These are phyloP conservation scores for Lochmaea crataegi DNA, from an alignment of 2,888 invertebrate genomes.

Conservation along the genomic window DNA sequence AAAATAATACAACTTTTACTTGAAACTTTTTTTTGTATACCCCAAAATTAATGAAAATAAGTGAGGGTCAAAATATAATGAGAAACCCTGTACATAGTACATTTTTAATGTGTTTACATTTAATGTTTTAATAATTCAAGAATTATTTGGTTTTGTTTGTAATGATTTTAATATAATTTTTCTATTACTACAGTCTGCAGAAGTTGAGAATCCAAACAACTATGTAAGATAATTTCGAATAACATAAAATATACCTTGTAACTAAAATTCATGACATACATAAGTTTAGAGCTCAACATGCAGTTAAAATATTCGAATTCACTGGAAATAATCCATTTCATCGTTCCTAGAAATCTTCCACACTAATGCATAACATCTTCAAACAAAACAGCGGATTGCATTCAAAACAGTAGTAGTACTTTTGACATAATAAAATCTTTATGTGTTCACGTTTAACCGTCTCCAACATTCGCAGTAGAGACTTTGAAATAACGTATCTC, in stretches of 20 bases:
- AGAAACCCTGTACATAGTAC: too few relatives aligned
- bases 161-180: too few relatives aligned
- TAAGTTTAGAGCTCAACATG: neutral
- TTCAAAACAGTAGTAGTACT: conserved; percentile 15
- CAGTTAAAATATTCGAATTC: neutral
- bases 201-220: too few relatives aligned
- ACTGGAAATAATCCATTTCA: conserved; percentile 1
- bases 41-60: too few relatives aligned
- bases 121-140: too few relatives aligned
- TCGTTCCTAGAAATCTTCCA: conserved; percentile 7
- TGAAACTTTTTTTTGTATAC: too few relatives aligned
- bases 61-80: too few relatives aligned
- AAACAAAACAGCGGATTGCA: conserved; percentile 16
- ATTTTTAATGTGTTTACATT: too few relatives aligned
- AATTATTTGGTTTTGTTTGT: too few relatives aligned
- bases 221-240: too few relatives aligned
- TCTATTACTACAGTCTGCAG: too few relatives aligned
- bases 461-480: conserved; percentile 6
- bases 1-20: too few relatives aligned
- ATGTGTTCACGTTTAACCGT: conserved; percentile 16
- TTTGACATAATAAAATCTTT: conserved; percentile 23
- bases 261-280: neutral
- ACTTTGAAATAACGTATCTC: conserved; percentile 29
- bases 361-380: conserved; percentile 14
- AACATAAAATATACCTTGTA: neutral